Evolutionary conservation across 2,888 invertebrate species (phyloP).

Genomic region (Neuroscelio doddi): DNA sequence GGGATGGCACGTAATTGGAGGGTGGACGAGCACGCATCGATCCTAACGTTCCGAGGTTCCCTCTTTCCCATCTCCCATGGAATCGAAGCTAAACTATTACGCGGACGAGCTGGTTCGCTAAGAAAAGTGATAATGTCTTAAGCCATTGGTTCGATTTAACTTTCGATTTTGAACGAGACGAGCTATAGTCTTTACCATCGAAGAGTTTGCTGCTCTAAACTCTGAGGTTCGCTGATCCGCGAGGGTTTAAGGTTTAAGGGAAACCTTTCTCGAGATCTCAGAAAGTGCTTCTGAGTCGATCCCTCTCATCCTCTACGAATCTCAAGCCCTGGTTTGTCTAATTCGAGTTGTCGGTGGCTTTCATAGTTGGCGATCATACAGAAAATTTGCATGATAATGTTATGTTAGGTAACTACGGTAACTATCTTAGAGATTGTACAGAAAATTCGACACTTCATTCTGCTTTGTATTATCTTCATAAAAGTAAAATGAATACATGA

Average conservation of each 20-base stretch:
- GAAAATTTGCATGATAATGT: constrained; percentile 46
- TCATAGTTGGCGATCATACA: constrained; percentile 40
- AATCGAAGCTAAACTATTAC: constrained; percentile 44
- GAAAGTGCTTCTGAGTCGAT: constrained; percentile 67
- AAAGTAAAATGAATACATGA: constrained; percentile 2
- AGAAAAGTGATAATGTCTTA: constrained; percentile 82
- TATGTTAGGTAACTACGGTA: constrained; percentile 35
- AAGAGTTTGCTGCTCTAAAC: constrained; percentile 65
- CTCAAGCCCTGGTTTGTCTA: constrained; percentile 68
- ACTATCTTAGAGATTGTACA: constrained; percentile 33
- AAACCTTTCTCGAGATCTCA: constrained; percentile 63
- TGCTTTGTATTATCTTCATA: constrained; percentile 29
- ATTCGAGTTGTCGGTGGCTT: constrained; percentile 66
- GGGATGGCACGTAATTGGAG: constrained; percentile 66
- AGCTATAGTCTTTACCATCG: constrained; percentile 50
- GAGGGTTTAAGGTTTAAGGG: constrained; percentile 69
- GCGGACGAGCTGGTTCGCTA: constrained; percentile 64
- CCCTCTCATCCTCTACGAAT: constrained; percentile 62
- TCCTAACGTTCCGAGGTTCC: constrained; percentile 57
- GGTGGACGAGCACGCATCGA: constrained; percentile 65
- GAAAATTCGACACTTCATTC: constrained; percentile 26
- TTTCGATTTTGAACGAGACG: constrained; percentile 63
- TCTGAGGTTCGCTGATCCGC: constrained; percentile 63
- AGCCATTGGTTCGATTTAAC: constrained; percentile 75
- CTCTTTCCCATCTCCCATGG: constrained; percentile 25